Evolutionary conservation across 2,113 vertebrate genomes (phyloP).

Genomic region (Crocuta crocuta): DNA sequence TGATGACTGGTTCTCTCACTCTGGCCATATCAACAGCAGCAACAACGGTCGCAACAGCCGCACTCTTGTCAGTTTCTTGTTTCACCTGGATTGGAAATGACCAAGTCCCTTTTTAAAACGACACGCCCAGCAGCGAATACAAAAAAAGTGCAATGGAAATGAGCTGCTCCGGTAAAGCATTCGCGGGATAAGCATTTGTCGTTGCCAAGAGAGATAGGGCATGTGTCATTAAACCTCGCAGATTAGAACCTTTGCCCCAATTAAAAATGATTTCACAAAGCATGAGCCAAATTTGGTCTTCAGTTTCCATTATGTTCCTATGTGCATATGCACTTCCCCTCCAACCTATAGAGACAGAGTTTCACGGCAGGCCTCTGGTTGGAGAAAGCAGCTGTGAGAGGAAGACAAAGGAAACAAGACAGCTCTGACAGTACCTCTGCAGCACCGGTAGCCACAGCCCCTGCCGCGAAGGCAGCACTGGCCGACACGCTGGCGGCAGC

Average conservation of each 20-base stretch:
- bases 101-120: constrained; percentile 55
- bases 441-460: not conserved
- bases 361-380: not conserved
- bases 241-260: not conserved
- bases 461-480: constrained; percentile 36
- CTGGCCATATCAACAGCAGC: constrained; percentile 95
- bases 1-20: constrained; percentile 89
- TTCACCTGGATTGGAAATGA: constrained; percentile 86
- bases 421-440: constrained; percentile 83
- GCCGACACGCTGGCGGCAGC: constrained; percentile 66
- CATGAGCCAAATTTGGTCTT: not conserved
- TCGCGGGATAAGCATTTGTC: not conserved
- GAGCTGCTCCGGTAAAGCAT: not conserved
- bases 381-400: not conserved
- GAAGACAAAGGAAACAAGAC: too few relatives aligned
- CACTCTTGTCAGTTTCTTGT: constrained; percentile 89
- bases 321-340: not conserved
- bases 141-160: not conserved
- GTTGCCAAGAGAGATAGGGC: not conserved
- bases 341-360: not conserved
- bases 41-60: constrained; percentile 92
- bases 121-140: not conserved
- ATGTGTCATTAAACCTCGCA: not conserved
- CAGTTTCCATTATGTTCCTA: not conserved
- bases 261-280: not conserved